Evolutionary conservation across 2,888 invertebrate genomes (phyloP).

Genomic region (Deilephila porcellus): DNA sequence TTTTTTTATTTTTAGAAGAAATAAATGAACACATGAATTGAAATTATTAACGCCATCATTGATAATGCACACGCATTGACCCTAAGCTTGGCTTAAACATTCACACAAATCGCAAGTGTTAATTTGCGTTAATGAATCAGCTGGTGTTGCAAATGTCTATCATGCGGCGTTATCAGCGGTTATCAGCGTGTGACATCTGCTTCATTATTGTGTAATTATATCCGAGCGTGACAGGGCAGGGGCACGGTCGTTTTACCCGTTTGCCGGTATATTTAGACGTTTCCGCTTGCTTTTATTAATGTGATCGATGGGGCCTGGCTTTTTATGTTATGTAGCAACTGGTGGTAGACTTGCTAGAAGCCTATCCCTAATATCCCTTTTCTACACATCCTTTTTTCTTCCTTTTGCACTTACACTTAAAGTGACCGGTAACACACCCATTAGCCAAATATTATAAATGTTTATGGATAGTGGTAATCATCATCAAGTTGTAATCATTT

Average conservation of each 20-base stretch:
- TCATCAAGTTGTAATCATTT: no score
- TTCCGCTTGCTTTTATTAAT: constrained; percentile 17
- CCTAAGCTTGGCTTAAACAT: neutral
- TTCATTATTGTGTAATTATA: constrained; percentile 25
- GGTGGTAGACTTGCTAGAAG: neutral
- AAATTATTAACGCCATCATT: no score
- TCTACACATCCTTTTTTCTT: no score
- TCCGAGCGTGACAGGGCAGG: neutral
- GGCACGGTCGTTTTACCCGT: constrained; percentile 15
- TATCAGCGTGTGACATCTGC: constrained; percentile 25
- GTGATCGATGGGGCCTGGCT: neutral
- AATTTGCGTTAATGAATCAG: constrained; percentile 17
- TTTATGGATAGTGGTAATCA: no score
- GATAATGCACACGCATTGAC: neutral
- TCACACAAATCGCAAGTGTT: constrained; percentile 1
- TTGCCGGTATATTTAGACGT: neutral
- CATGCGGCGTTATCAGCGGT: constrained; percentile 22
- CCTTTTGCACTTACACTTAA: no score
- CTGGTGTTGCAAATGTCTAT: constrained; percentile 19
- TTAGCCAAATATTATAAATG: no score
- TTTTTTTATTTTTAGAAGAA: no score
- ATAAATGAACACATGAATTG: no score
- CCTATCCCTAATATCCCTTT: no score
- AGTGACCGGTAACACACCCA: no score
- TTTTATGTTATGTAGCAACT: neutral